Base-by-base conservation (phyloP, 92 coral and sea anemone species). In the Umimayanthus chanpuru region DNA sequence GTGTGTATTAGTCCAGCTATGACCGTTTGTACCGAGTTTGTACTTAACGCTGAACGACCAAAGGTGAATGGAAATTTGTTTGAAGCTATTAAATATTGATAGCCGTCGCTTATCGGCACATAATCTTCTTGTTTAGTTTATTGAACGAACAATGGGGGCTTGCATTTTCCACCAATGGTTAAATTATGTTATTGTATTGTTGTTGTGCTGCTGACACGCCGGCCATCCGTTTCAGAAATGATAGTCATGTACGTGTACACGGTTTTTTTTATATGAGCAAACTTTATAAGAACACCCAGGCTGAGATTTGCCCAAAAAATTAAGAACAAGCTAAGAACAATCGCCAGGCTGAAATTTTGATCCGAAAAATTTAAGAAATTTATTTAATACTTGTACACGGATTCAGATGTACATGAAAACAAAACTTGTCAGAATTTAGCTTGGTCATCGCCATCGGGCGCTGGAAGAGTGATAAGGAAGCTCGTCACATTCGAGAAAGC, bases 21-120 rank as follows among this genome's bases (percentile, higher is more conserved):
- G 78, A 32, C 77, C 67, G 78, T 83, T 82, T 25, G 50, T 47
- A 47, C 10, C 50, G 50, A 47, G 50, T 47, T 47, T 47, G 67
- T 12, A 29, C 29, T 41, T 70, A 38, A 83, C 36, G 87, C 66
- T 83, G 78, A 83, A 26, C 26, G 44, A 83, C 77, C 77, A 71
- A 68, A 71, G 66, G 25, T 49, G 41, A 83, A 83, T 83, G 67
- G 78, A 83, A 83, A 70, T 83, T 83, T 71, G 67, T 43, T 43
- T 47, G 67, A 83, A 29, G 87, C 26, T 70, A 72, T 83, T 26
- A 83, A 83, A 68, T 64, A 83, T 83, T 83, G 41, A 83, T 83
- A 25, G 39, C 29, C 47, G 41, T 49, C 87, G 20, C 87, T 82
- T 67, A 82, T 67, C 86, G 66, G 43, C 32, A 44, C 64, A 68